Evolutionary conservation across 2,888 invertebrate genomes (phyloP), one percentile per base, ranked within the genome.

Genomic region (Rhagium mordax): DNA sequence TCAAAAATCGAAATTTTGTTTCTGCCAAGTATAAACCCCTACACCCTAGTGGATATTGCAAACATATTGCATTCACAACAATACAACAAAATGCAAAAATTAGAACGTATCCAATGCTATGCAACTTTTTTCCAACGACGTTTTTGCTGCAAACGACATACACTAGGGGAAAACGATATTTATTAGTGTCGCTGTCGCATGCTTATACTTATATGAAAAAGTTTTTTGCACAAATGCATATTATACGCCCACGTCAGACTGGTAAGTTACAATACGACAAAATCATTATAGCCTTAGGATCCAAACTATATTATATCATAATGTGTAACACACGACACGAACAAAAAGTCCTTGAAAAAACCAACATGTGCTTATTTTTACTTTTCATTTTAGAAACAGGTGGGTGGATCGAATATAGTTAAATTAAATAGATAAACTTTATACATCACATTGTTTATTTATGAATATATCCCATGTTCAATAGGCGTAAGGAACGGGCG

Each of bases 351-450:
- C 64, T 64, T 51, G 64, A 27, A 29, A 64, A 29, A 62, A 21
- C 24, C 21, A 24, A 62, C 64, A 64, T 10, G 49, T 27, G 64
- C 24, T 49, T 49, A 64, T 64, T 64, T 64, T 64, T 51, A 51
- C 49, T 24, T 16, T 64, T 51, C 10, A 51, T 29, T 62, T 48
- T 16, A 24, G 15, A n/a, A n/a, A 64, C 48, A 64, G 64, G 49
- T 24, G 64, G 24, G 49, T 6, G 16, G 27, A 24, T 48, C 24
- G 10, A 18, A 13, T 10, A 60, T 33, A 60, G 8, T 29, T 27
- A 27, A 27, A 53, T 53, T 53, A 13, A n/a, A 53, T 24, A 3
- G 20, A n/a, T 53, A 21, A 20, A n/a, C 13, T 33, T 41, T n/a
- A 41, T 41, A n/a, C 3, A n/a, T 41, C 41, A 41, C 13, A 6